Evolutionary conservation across 2,113 vertebrate species (phyloP).

Genomic region (Siphamia tubifer): DNA sequence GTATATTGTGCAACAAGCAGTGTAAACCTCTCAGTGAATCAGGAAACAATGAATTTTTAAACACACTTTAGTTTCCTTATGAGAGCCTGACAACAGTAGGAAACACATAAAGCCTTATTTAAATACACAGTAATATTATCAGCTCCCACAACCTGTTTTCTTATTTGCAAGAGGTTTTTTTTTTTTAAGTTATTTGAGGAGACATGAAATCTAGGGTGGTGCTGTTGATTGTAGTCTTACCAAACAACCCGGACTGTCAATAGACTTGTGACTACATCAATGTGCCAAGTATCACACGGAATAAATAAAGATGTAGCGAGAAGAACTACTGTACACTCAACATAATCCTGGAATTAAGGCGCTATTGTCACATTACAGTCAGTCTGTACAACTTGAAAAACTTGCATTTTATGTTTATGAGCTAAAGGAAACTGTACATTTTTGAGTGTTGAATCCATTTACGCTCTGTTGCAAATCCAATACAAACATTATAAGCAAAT

Average conservation of each 20-base stretch:
- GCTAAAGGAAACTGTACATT: no score
- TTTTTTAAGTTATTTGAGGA: constrained; percentile 1
- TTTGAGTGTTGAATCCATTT: no score
- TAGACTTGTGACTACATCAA: constrained; percentile 8
- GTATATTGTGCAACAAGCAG: not conserved
- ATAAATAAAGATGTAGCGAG: constrained; percentile 10
- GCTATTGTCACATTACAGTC: no score
- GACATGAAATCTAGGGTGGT: constrained; percentile 40
- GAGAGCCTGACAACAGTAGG: no score
- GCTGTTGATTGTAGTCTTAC: constrained; percentile 20
- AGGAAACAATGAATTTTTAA: not conserved
- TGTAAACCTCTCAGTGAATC: not conserved
- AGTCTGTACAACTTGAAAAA: no score
- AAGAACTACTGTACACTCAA: not conserved
- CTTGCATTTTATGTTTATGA: no score
- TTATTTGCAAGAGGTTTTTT: not conserved
- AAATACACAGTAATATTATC: not conserved
- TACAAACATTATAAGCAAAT: no score
- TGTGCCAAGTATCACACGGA: not conserved
- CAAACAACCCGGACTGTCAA: constrained; percentile 48
- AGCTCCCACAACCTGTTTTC: not conserved
- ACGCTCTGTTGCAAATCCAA: no score
- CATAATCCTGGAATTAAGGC: not conserved
- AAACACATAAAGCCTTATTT: no score
- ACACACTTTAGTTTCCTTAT: not conserved